A percentile compares a stretch with the other conserved stretches of the same genome.
Conservation (phyloP, 2,888 invertebrate species). For the Lasioglossum leucozonium region DNA sequence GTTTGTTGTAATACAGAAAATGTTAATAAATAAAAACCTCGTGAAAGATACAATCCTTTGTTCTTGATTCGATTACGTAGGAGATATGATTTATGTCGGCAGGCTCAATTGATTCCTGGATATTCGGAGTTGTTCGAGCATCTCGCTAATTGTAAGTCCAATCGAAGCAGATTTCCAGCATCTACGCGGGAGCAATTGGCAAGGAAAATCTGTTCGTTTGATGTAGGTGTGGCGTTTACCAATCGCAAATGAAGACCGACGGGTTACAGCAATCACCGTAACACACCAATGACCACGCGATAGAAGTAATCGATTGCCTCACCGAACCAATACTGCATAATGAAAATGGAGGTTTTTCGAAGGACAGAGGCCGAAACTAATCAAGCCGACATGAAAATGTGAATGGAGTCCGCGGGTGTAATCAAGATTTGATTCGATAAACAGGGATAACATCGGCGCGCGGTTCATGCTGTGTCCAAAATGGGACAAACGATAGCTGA, state of each 20-base stretch:
- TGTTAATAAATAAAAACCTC: too few relatives aligned
- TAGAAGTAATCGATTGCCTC: constrained; percentile 34
- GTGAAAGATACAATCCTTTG: too few relatives aligned
- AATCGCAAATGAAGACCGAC: constrained; percentile 23
- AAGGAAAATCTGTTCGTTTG: constrained; percentile 14
- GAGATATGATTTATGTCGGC: too few relatives aligned
- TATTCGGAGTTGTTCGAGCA: background rate
- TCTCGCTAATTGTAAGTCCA: background rate
- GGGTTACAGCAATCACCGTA: constrained; percentile 30
- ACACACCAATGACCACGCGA: constrained; percentile 30
- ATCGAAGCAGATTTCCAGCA: background rate
- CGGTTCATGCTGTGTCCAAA: too few relatives aligned
- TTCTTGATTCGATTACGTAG: too few relatives aligned
- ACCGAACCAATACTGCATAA: constrained; percentile 14
- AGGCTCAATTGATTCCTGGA: background rate
- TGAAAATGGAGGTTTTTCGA: constrained; percentile 31
- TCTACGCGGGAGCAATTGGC: background rate
- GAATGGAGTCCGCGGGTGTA: background rate
- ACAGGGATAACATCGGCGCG: background rate
- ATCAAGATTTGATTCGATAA: background rate
- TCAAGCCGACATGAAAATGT: background rate
- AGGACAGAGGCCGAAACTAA: constrained; percentile 9
- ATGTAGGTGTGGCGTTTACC: constrained; percentile 22
- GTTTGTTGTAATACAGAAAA: too few relatives aligned
- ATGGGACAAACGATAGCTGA: background rate